Evolutionary conservation across 2,113 vertebrate genomes (phyloP).

Genomic region (Pluvialis apricaria): DNA sequence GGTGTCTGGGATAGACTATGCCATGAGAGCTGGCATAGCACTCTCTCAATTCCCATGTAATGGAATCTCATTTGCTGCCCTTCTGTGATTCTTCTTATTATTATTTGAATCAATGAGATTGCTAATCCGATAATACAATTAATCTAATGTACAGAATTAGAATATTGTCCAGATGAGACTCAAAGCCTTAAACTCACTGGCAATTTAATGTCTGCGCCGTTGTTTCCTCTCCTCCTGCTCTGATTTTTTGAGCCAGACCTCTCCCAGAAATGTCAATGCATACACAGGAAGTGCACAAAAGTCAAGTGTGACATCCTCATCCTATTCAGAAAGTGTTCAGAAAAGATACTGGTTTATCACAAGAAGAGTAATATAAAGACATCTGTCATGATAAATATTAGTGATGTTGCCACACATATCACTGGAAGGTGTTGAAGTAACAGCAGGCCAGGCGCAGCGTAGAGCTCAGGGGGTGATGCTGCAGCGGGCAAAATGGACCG

Average conservation of each 20-base stretch:
- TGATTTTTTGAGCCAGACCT: background rate
- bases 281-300: background rate
- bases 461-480: background rate
- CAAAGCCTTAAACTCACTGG: background rate
- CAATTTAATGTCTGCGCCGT: background rate
- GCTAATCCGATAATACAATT: background rate
- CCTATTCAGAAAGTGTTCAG: background rate
- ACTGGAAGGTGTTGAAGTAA: background rate
- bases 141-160: background rate
- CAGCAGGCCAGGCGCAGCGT: background rate
- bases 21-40: background rate
- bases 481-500: background rate
- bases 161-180: background rate
- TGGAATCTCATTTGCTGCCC: background rate
- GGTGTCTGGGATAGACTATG: background rate
- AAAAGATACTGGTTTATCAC: background rate
- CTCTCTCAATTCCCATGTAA: background rate
- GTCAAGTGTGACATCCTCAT: background rate
- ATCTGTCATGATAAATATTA: background rate
- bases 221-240: background rate
- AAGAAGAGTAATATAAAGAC: background rate
- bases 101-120: background rate
- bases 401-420: background rate
- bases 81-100: background rate
- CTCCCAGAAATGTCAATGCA: background rate